phyloP scores from a whole-genome alignment of 1,140 invertebrate species.

The Monochamus saltuarius region DNA sequence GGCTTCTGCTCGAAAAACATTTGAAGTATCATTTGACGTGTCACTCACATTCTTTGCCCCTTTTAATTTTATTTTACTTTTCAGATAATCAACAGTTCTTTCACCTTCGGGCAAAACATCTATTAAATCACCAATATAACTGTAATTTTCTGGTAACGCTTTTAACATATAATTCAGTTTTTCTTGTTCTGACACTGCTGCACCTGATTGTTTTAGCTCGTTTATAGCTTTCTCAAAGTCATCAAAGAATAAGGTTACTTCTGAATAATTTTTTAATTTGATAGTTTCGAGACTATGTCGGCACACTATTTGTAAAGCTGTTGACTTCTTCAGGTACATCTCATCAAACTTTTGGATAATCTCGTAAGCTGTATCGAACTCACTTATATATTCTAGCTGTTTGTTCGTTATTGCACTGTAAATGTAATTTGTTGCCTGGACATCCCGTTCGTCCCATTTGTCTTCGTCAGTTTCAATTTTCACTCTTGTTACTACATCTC shows the following conservation, averaged over 20 bases:
- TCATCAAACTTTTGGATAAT: slow-evolving; percentile 42
- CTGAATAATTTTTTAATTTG: slow-evolving; percentile 32
- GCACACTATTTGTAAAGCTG: slow-evolving; percentile 40
- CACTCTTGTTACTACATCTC: slow-evolving; percentile 22
- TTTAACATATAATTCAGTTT: slow-evolving; percentile 49
- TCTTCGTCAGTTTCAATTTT: slow-evolving; percentile 21
- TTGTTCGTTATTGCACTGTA: slow-evolving; percentile 37
- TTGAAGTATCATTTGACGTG: slow-evolving; percentile 39
- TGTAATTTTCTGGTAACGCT: slow-evolving; percentile 37
- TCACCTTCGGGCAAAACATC: slow-evolving; percentile 47
- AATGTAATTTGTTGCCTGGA: slow-evolving; percentile 39
- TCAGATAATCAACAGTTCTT: slow-evolving; percentile 50
- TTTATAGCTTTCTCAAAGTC: slow-evolving; percentile 44
- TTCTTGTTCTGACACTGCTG: slow-evolving; percentile 37
- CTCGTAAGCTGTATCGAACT: slow-evolving; percentile 28
- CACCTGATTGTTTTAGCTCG: slow-evolving; percentile 40
- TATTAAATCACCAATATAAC: slow-evolving; percentile 47
- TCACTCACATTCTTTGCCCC: slow-evolving; percentile 44
- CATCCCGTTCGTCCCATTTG: slow-evolving; percentile 33
- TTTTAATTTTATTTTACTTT: slow-evolving; percentile 50
- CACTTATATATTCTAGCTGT: slow-evolving; percentile 35
- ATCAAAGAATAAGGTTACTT: slow-evolving; percentile 33
- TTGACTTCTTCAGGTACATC: slow-evolving; percentile 40
- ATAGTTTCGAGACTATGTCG: slow-evolving; percentile 38
- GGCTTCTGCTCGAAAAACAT: slow-evolving; percentile 37